Base-by-base conservation (phyloP, 2,888 invertebrate species). In the Drosophila multiciliata region DNA sequence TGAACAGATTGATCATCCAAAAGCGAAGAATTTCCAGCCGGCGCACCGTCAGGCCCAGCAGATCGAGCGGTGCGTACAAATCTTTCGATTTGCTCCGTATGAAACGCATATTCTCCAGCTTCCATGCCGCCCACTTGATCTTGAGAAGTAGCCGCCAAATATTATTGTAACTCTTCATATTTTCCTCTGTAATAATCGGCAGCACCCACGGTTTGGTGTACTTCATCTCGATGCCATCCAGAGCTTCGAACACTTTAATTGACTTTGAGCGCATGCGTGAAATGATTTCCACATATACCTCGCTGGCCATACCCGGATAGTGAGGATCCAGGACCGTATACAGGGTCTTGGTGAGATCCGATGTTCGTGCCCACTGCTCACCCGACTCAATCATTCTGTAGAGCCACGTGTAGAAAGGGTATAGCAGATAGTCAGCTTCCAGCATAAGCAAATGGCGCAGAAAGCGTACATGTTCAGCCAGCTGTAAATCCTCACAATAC, bases 81-180 rank as follows among this genome's bases (percentile, higher is more conserved):
- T 81, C 62, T 2, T 75, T 66, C 0, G 78, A 71, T 20, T 73
- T 77, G 3, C 85, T 85, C 1, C 80, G 80, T 2, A 92, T 77
- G 64, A 94, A 94, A 64, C 85, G 83, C 17, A 95, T 82, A 73
- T 93, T 94, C 77, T 94, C 93, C 50, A 95, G 83, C 3, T 94
- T 93, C 93, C 94, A 94, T 20, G 94, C 76, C 6, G 94, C 94
- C 94, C 94, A 94, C 81, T 94, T 95, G 0, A 95, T 89, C 90
- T 94, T 94, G 7, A 95, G 82, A 52, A 94, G 91, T 59, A 94
- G 94, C 32, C 93, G 90, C 81, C 95, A 94, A 20, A 94, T 91
- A 79, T 86, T 81, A 73, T 93, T 93, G 66, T 93, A 93, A 8
- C 88, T 74, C 1, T 74, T 45, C 63, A 93, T 80, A 53, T 89